Conservation (phyloP, 2,888 invertebrate species). For the Rotaria sp. region DNA sequence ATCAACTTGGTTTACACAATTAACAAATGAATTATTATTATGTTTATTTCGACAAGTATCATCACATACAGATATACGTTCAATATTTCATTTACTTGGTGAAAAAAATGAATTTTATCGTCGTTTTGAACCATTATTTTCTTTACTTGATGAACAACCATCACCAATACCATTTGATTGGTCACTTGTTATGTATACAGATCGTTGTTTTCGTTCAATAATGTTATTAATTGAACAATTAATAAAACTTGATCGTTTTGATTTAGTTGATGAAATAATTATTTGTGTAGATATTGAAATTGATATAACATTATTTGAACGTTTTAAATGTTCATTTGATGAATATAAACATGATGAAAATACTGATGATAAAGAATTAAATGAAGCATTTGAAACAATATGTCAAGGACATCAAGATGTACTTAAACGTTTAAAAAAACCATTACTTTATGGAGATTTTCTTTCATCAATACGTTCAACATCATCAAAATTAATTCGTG, state of each 20-base stretch:
- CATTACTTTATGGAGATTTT: not conserved
- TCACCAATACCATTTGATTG: not conserved
- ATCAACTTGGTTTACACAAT: not conserved
- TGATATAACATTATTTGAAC: not conserved
- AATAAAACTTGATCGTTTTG: constrained; percentile 19
- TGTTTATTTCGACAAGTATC: not conserved
- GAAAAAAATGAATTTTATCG: constrained; percentile 4
- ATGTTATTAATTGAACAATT: not conserved
- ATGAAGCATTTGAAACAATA: constrained; percentile 2
- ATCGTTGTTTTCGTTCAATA: not conserved
- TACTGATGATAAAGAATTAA: not conserved
- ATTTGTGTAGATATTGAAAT: constrained; percentile 19
- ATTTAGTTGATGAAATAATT: constrained; percentile 11
- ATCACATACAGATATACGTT: constrained; percentile 8
- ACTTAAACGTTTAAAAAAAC: not conserved
- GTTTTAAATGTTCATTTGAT: constrained; percentile 24
- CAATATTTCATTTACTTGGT: not conserved
- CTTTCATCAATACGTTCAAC: not conserved
- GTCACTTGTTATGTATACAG: not conserved
- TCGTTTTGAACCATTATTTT: constrained; percentile 7
- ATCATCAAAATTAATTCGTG: not conserved
- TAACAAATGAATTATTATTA: not conserved
- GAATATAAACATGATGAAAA: not conserved
- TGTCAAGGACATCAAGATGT: constrained; percentile 17
- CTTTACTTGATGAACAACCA: not conserved